Conservation (phyloP, 2,888 invertebrate genomes). For the Dusona sp. region DNA sequence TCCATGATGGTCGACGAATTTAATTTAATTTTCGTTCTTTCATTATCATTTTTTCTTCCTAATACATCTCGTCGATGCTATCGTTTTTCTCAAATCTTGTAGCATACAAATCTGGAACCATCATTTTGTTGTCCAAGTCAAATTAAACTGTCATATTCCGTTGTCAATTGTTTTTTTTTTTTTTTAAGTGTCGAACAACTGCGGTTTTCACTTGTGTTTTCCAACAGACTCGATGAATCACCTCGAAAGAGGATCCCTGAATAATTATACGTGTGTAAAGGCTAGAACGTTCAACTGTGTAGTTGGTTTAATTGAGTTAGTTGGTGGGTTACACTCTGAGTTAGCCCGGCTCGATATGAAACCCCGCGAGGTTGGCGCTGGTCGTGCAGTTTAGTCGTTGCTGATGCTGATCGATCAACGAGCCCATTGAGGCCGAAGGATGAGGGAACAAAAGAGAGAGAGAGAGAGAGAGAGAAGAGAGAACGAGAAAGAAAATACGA, state of each 20-base stretch:
- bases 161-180: background rate
- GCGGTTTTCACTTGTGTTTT: background rate
- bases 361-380: slow-evolving; percentile 46
- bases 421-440: slow-evolving; percentile 27
- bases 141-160: background rate
- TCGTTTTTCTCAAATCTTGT: no score
- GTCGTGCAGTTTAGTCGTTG: slow-evolving; percentile 21
- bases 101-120: no score
- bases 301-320: slow-evolving; percentile 60
- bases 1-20: background rate
- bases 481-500: background rate
- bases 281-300: slow-evolving; percentile 11
- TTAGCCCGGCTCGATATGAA: slow-evolving; percentile 45
- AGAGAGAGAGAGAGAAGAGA: background rate
- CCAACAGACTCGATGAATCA: background rate
- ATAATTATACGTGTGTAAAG: slow-evolving; percentile 8
- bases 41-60: background rate
- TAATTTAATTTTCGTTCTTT: background rate
- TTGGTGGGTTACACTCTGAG: slow-evolving; percentile 40
- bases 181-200: background rate
- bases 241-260: background rate
- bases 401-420: slow-evolving; percentile 43
- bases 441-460: slow-evolving; percentile 3
- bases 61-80: background rate
- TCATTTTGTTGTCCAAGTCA: no score